Base-by-base conservation (phyloP, 2,888 invertebrate genomes). In the Tethea ocularis region DNA sequence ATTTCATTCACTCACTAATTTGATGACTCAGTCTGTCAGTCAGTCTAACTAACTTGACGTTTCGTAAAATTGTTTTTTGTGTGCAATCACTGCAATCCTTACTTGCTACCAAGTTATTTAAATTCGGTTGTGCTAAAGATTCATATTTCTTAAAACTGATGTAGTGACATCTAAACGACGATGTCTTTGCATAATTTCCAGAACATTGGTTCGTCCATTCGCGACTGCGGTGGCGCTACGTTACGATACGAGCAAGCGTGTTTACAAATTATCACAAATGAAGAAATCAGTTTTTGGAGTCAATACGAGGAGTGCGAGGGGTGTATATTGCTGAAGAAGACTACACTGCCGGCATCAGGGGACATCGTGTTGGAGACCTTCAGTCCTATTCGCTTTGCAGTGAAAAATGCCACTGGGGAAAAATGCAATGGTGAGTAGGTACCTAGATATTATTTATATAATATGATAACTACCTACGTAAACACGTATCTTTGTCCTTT, bases 271-370 rank as follows among this genome's bases (percentile, higher is more conserved):
- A 65, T 82, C 46, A 82, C 89, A 10, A 72, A 82, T 0, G 74
- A 81, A 62, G 64, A 74, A 61, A 75, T 93, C 36, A 78, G 64
- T 56, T 88, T 93, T 71, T 88, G 81, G 87, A 91, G 88, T 66
- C 93, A 93, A 68, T 91, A 89, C 68, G 86, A 86, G 38, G 93
- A 91, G 68, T 93, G 93, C 59, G 87, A 93, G 63, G 87, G 88
- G 41, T 92, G 92, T 65, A 72, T 64, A 52, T 70, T 91, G 59
- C 67, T 82, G 73, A 69, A 83, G 36, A 87, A 78, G 5, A 71
- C 72, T 4, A 72, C 68, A 8, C 65, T 87, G 36, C 60, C 71
- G 2, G 63, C 71, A 8, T 74, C 83, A 1, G 77, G 80, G 20
- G 74, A 75, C 2, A 57, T 89, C 4, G 74, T 87, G 33, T 59